These are phyloP conservation scores for Diabrotica balteata DNA, from an alignment of 2,888 invertebrate species.

Conservation along the genomic window DNA sequence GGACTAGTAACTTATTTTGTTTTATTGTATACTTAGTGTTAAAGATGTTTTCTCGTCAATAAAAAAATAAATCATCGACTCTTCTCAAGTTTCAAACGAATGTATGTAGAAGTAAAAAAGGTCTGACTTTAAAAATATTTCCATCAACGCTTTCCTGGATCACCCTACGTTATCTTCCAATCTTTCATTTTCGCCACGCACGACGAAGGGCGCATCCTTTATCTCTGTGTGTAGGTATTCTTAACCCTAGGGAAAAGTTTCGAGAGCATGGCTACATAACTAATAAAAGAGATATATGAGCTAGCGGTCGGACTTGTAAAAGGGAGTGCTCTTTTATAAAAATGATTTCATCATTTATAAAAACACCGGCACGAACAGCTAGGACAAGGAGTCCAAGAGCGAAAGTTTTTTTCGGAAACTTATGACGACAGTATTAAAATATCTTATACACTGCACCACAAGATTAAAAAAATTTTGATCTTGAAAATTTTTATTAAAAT, in stretches of 20 bases:
- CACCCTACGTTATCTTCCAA: slow-evolving; percentile 1
- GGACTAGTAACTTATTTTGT: too few species aligned
- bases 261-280: background rate
- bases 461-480: too few species aligned
- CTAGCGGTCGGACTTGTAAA: background rate
- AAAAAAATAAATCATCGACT: too few species aligned
- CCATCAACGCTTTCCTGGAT: background rate
- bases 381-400: background rate
- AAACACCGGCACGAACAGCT: background rate
- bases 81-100: too few species aligned
- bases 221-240: background rate
- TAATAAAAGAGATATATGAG: slow-evolving; percentile 9
- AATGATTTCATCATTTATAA: slow-evolving; percentile 3
- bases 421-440: too few species aligned
- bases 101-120: too few species aligned
- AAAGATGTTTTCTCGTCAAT: too few species aligned
- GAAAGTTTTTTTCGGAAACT: too few species aligned
- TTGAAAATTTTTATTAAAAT: too few species aligned
- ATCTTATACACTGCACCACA: too few species aligned
- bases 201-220: background rate
- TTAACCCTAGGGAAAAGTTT: slow-evolving; percentile 8
- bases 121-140: background rate
- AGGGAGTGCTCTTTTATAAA: slow-evolving; percentile 10
- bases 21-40: too few species aligned
- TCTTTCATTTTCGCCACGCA: slow-evolving; percentile 10